Evolutionary conservation across 2,888 invertebrate species (phyloP), one percentile per base, ranked within the genome.

Genomic region (Galeruca laticollis): DNA sequence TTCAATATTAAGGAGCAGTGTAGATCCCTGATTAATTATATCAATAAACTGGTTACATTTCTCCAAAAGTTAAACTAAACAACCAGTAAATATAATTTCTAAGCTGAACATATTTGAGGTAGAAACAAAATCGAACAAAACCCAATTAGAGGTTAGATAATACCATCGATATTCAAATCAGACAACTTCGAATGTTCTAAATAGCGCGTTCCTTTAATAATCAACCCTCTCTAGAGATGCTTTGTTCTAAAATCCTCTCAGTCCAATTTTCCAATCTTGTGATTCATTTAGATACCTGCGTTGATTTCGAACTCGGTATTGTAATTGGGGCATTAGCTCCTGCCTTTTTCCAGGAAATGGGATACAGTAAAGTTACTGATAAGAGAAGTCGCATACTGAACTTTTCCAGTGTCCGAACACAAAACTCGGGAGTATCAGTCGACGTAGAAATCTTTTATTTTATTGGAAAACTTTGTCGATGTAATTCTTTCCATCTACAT

Each of bases 361-460:
- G 76, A 77, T 77, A 75, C 74, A 70, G 76, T 77, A 78, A 75
- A 75, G 67, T 75, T 68, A 59, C 40, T 71, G 76, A 77, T 77
- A 77, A 79, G 74, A 74, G 71, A 63, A 73, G n/a, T 35, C 69
- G 61, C 71, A 72, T 33, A 35, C 70, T 71, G 62, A 74, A 75
- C 73, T 74, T 71, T 80, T 80, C 78, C 49, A 78, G 77, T 74
- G 79, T 78, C 77, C 79, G 76, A 80, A 81, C 80, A 79, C 57
- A 33, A 33, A 26, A 54, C 13, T 54, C 20, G 6, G 21, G 20
- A 21, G 21, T 52, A 52, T 21, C 56, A 26, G 57, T 49, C 57
- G 18, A 35, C 37, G 52, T 13, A 47, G 35, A 60, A 35, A 52
- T 69, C 60, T 65, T 54, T 65, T 60, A 67, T 69, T 69, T 65